Conservation (phyloP, 2,888 invertebrate genomes). For the Torymus tubicola region DNA sequence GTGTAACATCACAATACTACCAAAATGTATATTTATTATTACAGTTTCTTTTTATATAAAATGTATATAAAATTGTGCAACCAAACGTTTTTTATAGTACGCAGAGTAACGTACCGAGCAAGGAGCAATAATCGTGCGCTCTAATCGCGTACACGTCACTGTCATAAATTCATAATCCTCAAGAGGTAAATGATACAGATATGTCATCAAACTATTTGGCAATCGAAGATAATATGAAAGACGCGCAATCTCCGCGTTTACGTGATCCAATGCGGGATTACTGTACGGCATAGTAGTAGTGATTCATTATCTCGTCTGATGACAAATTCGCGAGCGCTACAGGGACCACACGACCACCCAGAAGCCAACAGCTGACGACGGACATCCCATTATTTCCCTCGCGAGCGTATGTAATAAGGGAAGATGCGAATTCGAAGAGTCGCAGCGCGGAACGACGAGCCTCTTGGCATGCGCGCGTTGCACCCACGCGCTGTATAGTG, state of each 20-base stretch:
- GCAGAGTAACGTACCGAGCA: too few species aligned
- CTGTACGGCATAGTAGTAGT: background rate
- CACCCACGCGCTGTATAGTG: too few species aligned
- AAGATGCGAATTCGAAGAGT: background rate
- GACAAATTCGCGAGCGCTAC: conserved; percentile 34
- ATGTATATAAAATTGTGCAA: too few species aligned
- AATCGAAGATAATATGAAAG: conserved; percentile 26
- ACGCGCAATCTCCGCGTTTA: background rate
- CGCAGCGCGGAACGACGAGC: background rate
- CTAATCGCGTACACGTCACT: too few species aligned
- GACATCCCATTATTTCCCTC: conserved; percentile 10
- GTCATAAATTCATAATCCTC: conserved; percentile 15
- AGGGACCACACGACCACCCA: conserved; percentile 26
- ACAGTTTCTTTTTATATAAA: too few species aligned
- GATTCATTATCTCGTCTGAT: conserved; percentile 47
- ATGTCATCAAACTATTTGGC: background rate
- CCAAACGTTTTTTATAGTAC: too few species aligned
- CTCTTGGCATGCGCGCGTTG: too few species aligned
- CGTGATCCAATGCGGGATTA: conserved; percentile 20
- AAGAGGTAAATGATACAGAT: too few species aligned
- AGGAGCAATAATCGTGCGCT: too few species aligned
- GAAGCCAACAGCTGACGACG: background rate
- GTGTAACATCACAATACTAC: too few species aligned
- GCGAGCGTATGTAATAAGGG: background rate
- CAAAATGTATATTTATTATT: too few species aligned